Base-by-base conservation (phyloP, 1,140 invertebrate species). In the Oryzaephilus surinamensis region DNA sequence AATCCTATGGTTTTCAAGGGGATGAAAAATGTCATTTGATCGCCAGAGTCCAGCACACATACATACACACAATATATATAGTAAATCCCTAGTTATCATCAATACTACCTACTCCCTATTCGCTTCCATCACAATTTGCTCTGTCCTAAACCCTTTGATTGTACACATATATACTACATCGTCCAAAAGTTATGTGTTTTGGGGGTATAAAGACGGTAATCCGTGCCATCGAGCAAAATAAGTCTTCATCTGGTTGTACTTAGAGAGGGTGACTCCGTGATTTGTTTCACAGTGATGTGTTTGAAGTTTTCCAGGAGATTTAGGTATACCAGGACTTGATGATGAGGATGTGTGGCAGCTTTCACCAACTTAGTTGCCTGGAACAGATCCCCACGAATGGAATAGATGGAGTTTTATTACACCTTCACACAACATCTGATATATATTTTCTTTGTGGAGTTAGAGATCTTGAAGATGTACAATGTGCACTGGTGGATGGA, bases 211-310 rank as follows among this genome's bases (percentile, higher is more conserved):
- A 32, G 31, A 23, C n/a, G n/a, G 42, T 48, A 48, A 48, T 48
- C 46, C 42, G 41, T 34, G 43, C 41, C n/a, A 50, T 50, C 43
- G 42, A 29, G 30, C 32, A 32, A 41, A 45, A 51, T 55, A 55
- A 55, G 46, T 55, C 51, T 54, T 55, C 54, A 55, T 55, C 49
- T 45, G 32, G 26, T 30, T 41, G 39, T 50, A 52, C 51, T 53
- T 55, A 51, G 41, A 19, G n/a, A n/a, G n/a, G n/a, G n/a, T n/a
- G n/a, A n/a, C n/a, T n/a, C 43, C 36, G 54, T 55, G 54, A 55
- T 55, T 55, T 55, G 54, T 55, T 51, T 50, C 45, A 51, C n/a
- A 51, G 51, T 54, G 54, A 54, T 54, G 49, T 46, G 51, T 55
- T 53, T 54, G 49, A 51, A 53, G 54, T 55, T 55, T 55, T 40